Base-by-base conservation (phyloP, 2,888 invertebrate species). In the Bugulina stolonifera region DNA sequence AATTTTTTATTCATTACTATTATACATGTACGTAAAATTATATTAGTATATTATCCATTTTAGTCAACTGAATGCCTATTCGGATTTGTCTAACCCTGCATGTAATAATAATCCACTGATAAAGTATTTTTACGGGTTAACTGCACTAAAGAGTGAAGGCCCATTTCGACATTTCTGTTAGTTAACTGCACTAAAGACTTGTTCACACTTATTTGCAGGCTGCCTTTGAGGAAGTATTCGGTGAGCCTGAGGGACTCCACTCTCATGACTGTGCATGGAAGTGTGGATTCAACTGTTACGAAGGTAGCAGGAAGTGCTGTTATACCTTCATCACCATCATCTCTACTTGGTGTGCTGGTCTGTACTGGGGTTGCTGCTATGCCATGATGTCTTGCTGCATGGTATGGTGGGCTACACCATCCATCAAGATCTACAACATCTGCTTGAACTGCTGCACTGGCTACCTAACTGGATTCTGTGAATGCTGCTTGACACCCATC, bases 391-490 rank as follows among this genome's bases (percentile, higher is more conserved):
- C 90, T 2, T 77, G 75, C 72, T 10, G 58, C 34, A 89, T 91
- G 85, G 90, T 91, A 79, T 91, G 91, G 91, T 90, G 90, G 79
- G 85, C 88, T 23, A 89, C 87, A 0, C 91, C 91, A 1, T 88
- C 88, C 73, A 83, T 91, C 64, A 86, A 90, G 71, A 87, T 88
- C 75, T 87, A 89, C 82, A 89, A 89, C 83, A 89, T 91, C 78
- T 88, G 88, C 79, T 90, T 89, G 79, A 88, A 88, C 0, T 88
- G 89, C 0, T 82, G 87, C 0, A 87, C 89, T 69, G 88, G 87
- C 3, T 87, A 89, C 80, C 84, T 88, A 73, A 85, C 86, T 69
- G 85, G 88, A 0, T 87, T 87, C 77, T 86, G 89, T 78, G 89
- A 89, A 1, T 84, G 88, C 0, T 85, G 89, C 23, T 76, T 77